Base-by-base conservation (phyloP, 1,140 invertebrate genomes). In the Bombus soroeensis region DNA sequence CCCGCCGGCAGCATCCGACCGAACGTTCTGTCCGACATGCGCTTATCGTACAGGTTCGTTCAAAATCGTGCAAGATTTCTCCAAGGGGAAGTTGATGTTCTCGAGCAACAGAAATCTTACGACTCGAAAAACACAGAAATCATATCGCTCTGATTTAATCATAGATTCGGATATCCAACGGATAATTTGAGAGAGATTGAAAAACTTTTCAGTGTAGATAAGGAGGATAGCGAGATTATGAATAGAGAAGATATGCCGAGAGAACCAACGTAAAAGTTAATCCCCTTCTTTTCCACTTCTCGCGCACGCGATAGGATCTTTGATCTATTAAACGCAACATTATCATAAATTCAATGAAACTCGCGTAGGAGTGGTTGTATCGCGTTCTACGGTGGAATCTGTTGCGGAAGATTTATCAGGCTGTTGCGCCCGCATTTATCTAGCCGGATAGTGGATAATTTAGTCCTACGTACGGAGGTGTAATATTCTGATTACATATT, bases 1-100 rank as follows among this genome's bases (percentile, higher is more conserved):
- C 94, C 95, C 94, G 93, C 90, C 93, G 95, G 94, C 95, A 93
- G 94, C 94, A 93, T 93, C 93, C 93, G 92, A 88, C 87, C 91
- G 87, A 86, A 81, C 78, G 78, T 59, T 87, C 78, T 76, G 66
- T 76, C 71, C 75, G 90, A 87, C 87, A 86, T 86, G 82, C 22
- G 84, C 83, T 91, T 88, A 88, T 92, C 87, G 81, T 92, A 91
- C 89, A 88, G 91, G 57, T 34, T 32, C 39, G 25, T 39, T 83
- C 87, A 91, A 91, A 92, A 91, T 77, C 75, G 13, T 39, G 64
- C 13, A 59, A n/a, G 10, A 15, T 32, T 62, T 41, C 34, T 39
- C 15, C 59, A 62, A 28, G 59, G 59, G 1, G 28, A 62, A 28
- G 59, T 62, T 5, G 59, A 62, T 62, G 47, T 22, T 53, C 15